A percentile compares a stretch with the other conserved stretches of the same genome.
Conservation (phyloP, 35 echinoderm and acorn worm genomes). For the Patiria miniata region DNA sequence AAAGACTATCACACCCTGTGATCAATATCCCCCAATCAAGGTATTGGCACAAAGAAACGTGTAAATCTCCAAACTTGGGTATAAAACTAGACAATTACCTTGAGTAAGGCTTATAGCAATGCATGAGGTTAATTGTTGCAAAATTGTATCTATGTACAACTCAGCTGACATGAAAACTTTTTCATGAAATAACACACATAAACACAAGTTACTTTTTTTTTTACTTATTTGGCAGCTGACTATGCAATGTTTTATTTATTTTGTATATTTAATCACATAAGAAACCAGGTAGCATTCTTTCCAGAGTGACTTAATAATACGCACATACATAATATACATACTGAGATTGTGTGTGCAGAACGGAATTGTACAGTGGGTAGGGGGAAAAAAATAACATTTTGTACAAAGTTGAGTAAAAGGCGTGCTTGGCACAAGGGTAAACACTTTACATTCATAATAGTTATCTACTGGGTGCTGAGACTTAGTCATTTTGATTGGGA, state of each 20-base stretch:
- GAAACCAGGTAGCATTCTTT: not conserved
- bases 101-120: too few species aligned
- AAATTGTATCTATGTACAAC: too few species aligned
- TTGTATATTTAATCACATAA: slow-evolving; percentile 10
- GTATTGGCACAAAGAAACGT: too few species aligned
- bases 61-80: too few species aligned
- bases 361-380: not conserved
- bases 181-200: too few species aligned
- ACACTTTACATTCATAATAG: not conserved
- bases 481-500: too few species aligned
- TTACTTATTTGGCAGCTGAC: slow-evolving; percentile 18
- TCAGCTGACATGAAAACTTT: too few species aligned
- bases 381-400: not conserved
- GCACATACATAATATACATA: slow-evolving; percentile 6
- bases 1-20: too few species aligned
- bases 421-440: slow-evolving; percentile 6
- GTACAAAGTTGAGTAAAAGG: not conserved
- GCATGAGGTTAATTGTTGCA: too few species aligned
- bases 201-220: not conserved
- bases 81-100: too few species aligned
- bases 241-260: not conserved
- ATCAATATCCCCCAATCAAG: too few species aligned
- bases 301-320: not conserved
- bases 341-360: not conserved
- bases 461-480: not conserved